Base-by-base conservation (phyloP, 92 coral and sea anemone genomes). In the Phenganax subtilis region DNA sequence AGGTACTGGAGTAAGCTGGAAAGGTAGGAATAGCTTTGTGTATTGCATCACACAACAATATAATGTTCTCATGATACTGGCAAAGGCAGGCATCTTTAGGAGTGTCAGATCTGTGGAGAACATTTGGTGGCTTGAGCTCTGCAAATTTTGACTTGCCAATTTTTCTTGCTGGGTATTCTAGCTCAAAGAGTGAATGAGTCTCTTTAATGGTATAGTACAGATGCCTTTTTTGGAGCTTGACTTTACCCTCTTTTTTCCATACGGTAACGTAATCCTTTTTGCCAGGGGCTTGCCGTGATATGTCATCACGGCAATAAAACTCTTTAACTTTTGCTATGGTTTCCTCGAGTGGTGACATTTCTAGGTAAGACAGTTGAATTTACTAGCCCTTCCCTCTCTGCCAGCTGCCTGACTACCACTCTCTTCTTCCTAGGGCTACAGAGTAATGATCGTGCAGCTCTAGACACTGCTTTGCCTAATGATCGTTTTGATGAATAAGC, bases 161-260 rank as follows among this genome's bases (percentile, higher is more conserved):
- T 73, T 83, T 83, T 54, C 25, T 72, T 44, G 74, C 84, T 17
- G 86, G 83, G 75, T 72, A 83, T 37, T 83, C 86, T 31, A 83
- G 72, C 84, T 72, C 52, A 74, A 83, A 83, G 75, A 75, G 86
- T 68, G 86, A 83, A 64, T 81, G 81, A 1, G 85, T 85, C 71
- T 85, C 88, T 71, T 80, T 85, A 55, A 80, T 80, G 20, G 88
- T 85, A 79, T 60, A 81, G 70, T 81, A 80, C 20, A 85, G 47
- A 56, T 85, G 81, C 66, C 81, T 80, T 85, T 85, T 85, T 81
- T 81, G 88, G 64, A 85, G 88, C 85, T 81, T 80, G 54, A 58
- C 55, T 85, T 81, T 85, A 15, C 88, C 84, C 56, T 53, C 85
- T 54, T 80, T 70, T 29, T 15, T 85, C 84, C 87, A 85, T 25